Evolutionary conservation across 2,797 vertebrate genomes (phyloP).

Genomic region (Parambassis ranga): DNA sequence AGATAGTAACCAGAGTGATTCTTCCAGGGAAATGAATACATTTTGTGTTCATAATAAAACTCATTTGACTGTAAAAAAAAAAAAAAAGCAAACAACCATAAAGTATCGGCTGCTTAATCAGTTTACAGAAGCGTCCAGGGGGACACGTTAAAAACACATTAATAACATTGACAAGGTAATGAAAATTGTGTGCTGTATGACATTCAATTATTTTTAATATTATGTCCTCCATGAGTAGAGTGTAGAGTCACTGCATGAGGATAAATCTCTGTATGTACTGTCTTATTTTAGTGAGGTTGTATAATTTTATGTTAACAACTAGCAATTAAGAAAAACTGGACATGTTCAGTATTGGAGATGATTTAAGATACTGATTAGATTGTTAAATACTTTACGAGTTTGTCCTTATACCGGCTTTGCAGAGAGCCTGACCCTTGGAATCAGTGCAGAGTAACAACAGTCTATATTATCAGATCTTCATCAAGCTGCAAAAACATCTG

Average conservation of each 20-base stretch:
- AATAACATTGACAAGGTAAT: neutral
- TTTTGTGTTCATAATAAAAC: constrained; percentile 17
- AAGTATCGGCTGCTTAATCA: neutral
- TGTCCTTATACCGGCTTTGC: constrained; percentile 32
- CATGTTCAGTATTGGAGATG: constrained; percentile 40
- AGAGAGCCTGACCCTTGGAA: constrained; percentile 58
- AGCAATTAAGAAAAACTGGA: constrained; percentile 16
- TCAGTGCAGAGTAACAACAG: constrained; percentile 5
- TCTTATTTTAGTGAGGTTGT: constrained; percentile 5
- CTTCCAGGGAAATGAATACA: neutral
- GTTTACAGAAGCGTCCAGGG: neutral
- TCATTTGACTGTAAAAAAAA: constrained; percentile 12
- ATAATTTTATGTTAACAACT: constrained; percentile 24
- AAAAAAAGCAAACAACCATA: constrained; percentile 31
- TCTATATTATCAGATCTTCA: constrained; percentile 32
- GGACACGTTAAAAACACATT: neutral
- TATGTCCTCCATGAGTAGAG: neutral
- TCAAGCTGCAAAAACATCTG: neutral
- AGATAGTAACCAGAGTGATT: constrained; percentile 40
- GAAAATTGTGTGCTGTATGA: neutral
- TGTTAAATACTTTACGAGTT: constrained; percentile 42
- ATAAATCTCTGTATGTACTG: too few relatives aligned
- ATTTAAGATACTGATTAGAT: constrained; percentile 42
- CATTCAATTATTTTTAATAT: neutral
- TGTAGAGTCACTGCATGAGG: too few relatives aligned